Base-by-base conservation (phyloP, 1,140 invertebrate species). In the Fopius arisanus region DNA sequence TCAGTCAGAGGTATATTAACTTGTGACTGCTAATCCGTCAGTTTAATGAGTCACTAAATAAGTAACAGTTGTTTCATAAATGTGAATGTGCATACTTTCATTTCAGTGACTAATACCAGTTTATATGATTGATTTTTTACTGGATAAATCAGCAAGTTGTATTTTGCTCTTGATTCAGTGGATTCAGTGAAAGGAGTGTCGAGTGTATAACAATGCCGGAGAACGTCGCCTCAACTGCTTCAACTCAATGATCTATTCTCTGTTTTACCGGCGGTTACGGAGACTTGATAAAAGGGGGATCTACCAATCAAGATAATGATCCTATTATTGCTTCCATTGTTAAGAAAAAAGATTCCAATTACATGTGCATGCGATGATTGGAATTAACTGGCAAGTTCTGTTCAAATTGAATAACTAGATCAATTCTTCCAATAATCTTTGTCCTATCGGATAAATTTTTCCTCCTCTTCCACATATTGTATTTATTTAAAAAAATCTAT, bases 11-110 rank as follows among this genome's bases (percentile, higher is more conserved):
- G 54, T 14, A 10, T 14, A 59, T 59, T 59, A 59, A 26, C 54
- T 26, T 59, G 54, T 23, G 23, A 26, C 54, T 59, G 54, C 23
- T 59, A 59, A 59, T 59, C 54, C 19, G 54, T 59, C 21, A 59
- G 21, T 21, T 59, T 59, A 59, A 28, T 59, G 54, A 59, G 21
- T 59, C 54, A 59, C 54, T 59, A n/a, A n/a, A n/a, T n/a, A n/a
- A n/a, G 54, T 26, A 59, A 28, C 19, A 59, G 54, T 59, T 48
- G 43, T 16, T 26, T 23, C 54, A 19, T 59, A 26, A 59, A 59
- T 59, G 26, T 21, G 23, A 23, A 3, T 19, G 19, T n/a, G n/a
- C n/a, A n/a, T n/a, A 28, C 54, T 59, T 59, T 59, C 54, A 26
- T 59, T 59, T 59, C 19, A 26, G 23, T 3, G 23, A 59, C 21